phyloP scores from a whole-genome alignment of 2,797 vertebrate genomes.

The Euthynnus affinis region DNA sequence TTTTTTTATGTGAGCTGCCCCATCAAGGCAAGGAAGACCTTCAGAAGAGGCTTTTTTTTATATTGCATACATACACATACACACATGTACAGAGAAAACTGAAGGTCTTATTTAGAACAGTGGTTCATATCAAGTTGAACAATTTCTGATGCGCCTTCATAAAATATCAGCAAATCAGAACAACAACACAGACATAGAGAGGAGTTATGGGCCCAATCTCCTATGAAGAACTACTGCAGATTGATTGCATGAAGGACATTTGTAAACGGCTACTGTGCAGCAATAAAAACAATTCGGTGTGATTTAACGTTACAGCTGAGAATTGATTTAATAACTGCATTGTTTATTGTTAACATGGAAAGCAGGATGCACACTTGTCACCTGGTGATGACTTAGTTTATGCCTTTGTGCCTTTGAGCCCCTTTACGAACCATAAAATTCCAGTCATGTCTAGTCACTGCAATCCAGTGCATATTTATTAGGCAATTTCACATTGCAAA shows the following conservation, averaged over 20 bases:
- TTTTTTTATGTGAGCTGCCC: background rate
- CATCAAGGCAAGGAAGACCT: background rate
- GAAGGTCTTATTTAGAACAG: background rate
- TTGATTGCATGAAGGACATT: conserved; percentile 3
- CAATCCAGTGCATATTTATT: conserved; percentile 67
- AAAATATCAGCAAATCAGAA: background rate
- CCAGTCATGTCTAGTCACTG: conserved; percentile 50
- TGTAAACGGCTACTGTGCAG: conserved; percentile 2
- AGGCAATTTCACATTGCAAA: conserved; percentile 65
- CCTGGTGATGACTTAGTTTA: conserved; percentile 50
- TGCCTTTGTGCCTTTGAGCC: conserved; percentile 32
- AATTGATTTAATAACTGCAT: conserved; percentile 26
- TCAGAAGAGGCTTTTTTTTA: conserved; percentile 8
- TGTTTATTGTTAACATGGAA: conserved; percentile 51
- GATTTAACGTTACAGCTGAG: conserved; percentile 35
- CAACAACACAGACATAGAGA: conserved; percentile 9
- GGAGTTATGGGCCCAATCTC: background rate
- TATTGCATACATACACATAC: background rate
- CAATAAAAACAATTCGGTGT: conserved; percentile 13
- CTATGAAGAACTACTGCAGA: background rate
- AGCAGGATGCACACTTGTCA: conserved; percentile 9
- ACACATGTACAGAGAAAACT: background rate
- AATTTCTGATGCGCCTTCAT: background rate
- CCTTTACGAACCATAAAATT: conserved; percentile 55
- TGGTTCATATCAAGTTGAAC: background rate